Evolutionary conservation across 2,888 invertebrate species (phyloP), one percentile per base, ranked within the genome.

Genomic region (Melanargia galathea): DNA sequence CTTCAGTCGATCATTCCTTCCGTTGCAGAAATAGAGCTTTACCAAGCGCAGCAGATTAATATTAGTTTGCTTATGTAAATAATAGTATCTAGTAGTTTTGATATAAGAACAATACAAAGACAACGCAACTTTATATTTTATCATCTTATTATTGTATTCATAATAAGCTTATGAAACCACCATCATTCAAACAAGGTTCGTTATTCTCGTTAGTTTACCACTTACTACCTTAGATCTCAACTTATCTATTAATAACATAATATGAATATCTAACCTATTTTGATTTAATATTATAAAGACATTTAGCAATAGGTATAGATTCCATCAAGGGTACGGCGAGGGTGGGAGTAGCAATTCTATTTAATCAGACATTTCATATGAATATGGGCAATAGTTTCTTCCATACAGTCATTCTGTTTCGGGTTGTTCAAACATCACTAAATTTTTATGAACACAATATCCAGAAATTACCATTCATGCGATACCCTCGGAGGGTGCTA

Each of bases 401-500:
- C 18, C 33, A 57, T 46, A 57, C n/a, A 57, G 33, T 46, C 45
- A 46, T 46, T 56, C 30, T 30, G 56, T 43, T 33, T 49, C 48
- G 51, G 51, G 45, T 33, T 57, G 46, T 58, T 58, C 58, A 63
- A 63, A 58, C 57, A 38, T 58, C 62, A 63, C 60, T 63, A 67
- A 67, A 65, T 63, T 67, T 67, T 67, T 67, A 67, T 65, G 67
- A 63, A 65, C 65, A 67, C 62, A 65, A 63, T 67, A 67, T 67
- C 63, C 65, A 65, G 65, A 67, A 67, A 63, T 67, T 67, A 67
- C 65, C 65, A 79, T 79, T 75, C 75, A 77, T 73, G 70, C 69
- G 68, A 70, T 70, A 72, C 72, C 77, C 75, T 77, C 73, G 73
- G 75, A 73, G 80, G 81, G 78, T 75, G 75, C 78, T 76, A 77